Percentiles rank a stretch among this genome's conserved stretches.
These are phyloP conservation scores for Holotrichia oblita DNA, from an alignment of 1,140 invertebrate species.

Conservation along the genomic window DNA sequence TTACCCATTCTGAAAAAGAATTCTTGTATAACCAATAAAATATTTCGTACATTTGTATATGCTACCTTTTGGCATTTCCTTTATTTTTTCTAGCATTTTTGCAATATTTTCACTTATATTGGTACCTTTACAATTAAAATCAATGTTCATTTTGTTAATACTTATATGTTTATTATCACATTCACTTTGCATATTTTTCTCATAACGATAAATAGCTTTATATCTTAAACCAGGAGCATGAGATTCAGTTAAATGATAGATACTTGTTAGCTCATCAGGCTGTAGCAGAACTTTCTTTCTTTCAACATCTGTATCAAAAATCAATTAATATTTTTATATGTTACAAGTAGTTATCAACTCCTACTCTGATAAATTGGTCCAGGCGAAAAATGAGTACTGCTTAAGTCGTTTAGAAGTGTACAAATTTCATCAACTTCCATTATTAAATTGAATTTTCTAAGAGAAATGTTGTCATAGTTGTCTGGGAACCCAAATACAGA, in stretches of 20 bases:
- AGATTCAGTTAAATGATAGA: constrained; percentile 20
- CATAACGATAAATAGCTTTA: background rate
- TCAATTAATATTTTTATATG: background rate
- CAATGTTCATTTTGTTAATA: background rate
- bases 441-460: background rate
- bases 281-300: background rate
- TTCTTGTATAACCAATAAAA: too few relatives aligned
- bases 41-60: background rate
- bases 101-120: background rate
- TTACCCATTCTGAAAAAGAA: background rate
- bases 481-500: too few relatives aligned
- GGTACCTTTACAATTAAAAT: background rate
- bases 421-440: constrained; percentile 23
- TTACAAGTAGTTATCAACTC: background rate
- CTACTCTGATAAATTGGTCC: constrained; percentile 27
- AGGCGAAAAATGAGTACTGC: constrained; percentile 1
- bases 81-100: background rate
- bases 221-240: constrained; percentile 25
- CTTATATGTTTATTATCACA: background rate
- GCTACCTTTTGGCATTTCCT: constrained; percentile 27
- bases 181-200: background rate
- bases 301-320: constrained; percentile 5
- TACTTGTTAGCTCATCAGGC: background rate
- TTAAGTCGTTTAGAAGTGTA: background rate
- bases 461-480: too few relatives aligned